Evolutionary conservation across 2,113 vertebrate species (phyloP).

Genomic region (Rhabdomys dilectus): DNA sequence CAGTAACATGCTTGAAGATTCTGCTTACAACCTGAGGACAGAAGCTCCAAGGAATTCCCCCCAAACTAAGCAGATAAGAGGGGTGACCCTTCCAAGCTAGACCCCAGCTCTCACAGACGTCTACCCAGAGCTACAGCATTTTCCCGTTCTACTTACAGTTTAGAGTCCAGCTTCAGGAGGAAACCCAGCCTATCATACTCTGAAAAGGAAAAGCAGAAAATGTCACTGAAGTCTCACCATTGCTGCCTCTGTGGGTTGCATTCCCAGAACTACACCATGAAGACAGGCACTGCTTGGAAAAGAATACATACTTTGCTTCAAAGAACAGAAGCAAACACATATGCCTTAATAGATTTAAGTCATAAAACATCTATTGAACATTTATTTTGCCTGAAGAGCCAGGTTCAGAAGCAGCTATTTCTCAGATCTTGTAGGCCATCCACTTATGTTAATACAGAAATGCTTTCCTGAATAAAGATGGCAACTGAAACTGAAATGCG

Average conservation of each 20-base stretch:
- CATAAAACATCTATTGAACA: neutral
- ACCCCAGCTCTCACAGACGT: neutral
- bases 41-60: neutral
- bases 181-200: constrained; percentile 98
- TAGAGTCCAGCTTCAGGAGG: constrained; percentile 95
- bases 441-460: neutral
- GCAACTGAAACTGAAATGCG: neutral
- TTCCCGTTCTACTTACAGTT: constrained; percentile 93
- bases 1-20: neutral
- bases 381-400: neutral
- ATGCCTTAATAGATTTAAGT: neutral
- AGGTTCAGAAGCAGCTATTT: neutral
- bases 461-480: neutral
- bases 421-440: neutral
- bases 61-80: neutral
- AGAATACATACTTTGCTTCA: neutral
- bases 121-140: neutral
- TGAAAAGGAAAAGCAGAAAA: constrained; percentile 86
- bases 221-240: constrained; percentile 15
- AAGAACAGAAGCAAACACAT: neutral
- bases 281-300: neutral
- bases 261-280: neutral
- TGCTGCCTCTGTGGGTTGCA: neutral
- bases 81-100: neutral
- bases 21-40: neutral